A percentile compares a stretch with the other conserved stretches of the same genome.
Evolutionary conservation across 2,888 invertebrate species (phyloP).

Genomic region (Scelioninae gen. 1): DNA sequence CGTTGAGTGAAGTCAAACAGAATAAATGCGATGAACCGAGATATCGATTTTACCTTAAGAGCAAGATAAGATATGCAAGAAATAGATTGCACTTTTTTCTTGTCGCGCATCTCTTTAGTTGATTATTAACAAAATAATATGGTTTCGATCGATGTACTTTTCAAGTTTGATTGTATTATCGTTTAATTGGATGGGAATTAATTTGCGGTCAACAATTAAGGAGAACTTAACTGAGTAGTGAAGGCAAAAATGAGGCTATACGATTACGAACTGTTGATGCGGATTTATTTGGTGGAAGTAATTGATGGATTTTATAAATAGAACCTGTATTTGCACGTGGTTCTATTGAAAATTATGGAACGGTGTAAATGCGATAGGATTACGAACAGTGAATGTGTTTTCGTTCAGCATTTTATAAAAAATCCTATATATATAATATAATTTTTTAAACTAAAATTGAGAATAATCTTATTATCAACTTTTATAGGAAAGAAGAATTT

Average conservation of each 20-base stretch:
- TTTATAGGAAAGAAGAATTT: too few species aligned
- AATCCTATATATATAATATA: background rate
- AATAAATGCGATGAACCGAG: background rate
- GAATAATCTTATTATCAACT: too few species aligned
- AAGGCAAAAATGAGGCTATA: background rate
- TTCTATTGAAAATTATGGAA: slow-evolving; percentile 21
- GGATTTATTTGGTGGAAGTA: slow-evolving; percentile 26
- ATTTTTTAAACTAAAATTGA: background rate
- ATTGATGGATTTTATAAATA: slow-evolving; percentile 28
- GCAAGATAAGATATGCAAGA: slow-evolving; percentile 33
- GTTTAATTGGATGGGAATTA: slow-evolving; percentile 6
- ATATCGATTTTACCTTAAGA: slow-evolving; percentile 43
- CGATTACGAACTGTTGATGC: background rate
- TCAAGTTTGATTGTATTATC: background rate
- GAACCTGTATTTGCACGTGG: background rate
- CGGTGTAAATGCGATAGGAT: slow-evolving; percentile 10
- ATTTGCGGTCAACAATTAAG: slow-evolving; percentile 2
- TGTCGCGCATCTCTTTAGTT: slow-evolving; percentile 7
- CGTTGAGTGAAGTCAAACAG: background rate
- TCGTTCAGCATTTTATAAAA: background rate
- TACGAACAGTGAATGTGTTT: background rate
- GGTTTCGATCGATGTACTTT: background rate
- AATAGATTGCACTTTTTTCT: slow-evolving; percentile 26
- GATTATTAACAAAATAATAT: slow-evolving; percentile 21
- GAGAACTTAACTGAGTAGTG: background rate